These are phyloP conservation scores for Tetrapedia diversipes DNA, from an alignment of 2,888 invertebrate species.

Conservation along the genomic window DNA sequence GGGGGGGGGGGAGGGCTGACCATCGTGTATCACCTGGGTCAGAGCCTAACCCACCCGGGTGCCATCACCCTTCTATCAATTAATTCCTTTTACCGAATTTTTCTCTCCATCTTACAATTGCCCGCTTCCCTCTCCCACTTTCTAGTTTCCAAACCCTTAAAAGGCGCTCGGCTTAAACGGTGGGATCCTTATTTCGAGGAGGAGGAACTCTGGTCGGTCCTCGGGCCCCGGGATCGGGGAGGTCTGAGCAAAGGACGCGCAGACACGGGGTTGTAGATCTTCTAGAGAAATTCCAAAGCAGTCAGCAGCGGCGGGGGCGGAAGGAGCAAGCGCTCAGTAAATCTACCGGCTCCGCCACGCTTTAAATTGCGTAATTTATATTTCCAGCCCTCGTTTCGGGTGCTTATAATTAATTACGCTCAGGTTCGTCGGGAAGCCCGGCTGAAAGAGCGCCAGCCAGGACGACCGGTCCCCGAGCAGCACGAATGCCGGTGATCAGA, in stretches of 20 bases:
- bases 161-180: not conserved
- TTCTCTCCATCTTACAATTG: too few relatives aligned
- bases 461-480: conserved; percentile 8
- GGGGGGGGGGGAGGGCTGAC: too few relatives aligned
- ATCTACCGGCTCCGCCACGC: conserved; percentile 68
- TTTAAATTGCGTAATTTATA: conserved; percentile 76
- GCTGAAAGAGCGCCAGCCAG: conserved; percentile 34
- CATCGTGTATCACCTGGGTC: too few relatives aligned
- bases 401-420: conserved; percentile 72
- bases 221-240: not conserved
- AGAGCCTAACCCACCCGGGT: too few relatives aligned
- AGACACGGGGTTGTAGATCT: conserved; percentile 42
- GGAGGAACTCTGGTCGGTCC: not conserved
- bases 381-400: conserved; percentile 64
- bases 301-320: conserved; percentile 11
- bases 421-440: conserved; percentile 58
- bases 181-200: not conserved
- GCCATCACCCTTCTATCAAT: too few relatives aligned
- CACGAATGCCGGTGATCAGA: too few relatives aligned
- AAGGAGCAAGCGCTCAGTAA: conserved; percentile 51
- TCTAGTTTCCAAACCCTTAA: too few relatives aligned
- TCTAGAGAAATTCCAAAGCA: conserved; percentile 46
- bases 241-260: conserved; percentile 11
- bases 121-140: too few relatives aligned
- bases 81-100: too few relatives aligned